A percentile compares a stretch with the other conserved stretches of the same genome.
Conservation (phyloP, 2,888 invertebrate species). For the Polyploca ridens region DNA sequence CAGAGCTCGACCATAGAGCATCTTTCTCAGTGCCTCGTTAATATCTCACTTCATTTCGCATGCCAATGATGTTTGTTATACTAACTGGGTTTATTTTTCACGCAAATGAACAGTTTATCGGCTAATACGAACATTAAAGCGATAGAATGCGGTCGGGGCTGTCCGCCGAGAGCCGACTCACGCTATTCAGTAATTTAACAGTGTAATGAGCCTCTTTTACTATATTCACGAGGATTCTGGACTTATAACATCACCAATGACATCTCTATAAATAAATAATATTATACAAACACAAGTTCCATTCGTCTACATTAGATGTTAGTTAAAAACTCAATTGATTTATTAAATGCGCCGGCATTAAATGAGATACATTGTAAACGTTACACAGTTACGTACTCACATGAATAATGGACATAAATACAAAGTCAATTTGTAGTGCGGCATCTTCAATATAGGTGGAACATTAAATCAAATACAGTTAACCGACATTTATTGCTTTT, state of each 20-base stretch:
- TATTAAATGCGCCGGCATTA: slow-evolving; percentile 51
- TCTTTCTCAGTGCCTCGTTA: slow-evolving; percentile 34
- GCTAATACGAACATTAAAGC: slow-evolving; percentile 60
- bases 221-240: slow-evolving; percentile 36
- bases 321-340: slow-evolving; percentile 44
- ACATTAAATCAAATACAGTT: slow-evolving; percentile 64
- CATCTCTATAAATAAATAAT: slow-evolving; percentile 8
- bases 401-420: slow-evolving; percentile 54
- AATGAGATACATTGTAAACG: slow-evolving; percentile 52
- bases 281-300: neutral
- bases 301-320: neutral
- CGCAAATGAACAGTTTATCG: slow-evolving; percentile 65
- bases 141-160: slow-evolving; percentile 56
- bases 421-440: slow-evolving; percentile 60
- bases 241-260: slow-evolving; percentile 31
- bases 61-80: slow-evolving; percentile 59
- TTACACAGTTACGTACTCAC: slow-evolving; percentile 36
- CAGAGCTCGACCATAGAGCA: slow-evolving; percentile 11
- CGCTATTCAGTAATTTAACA: slow-evolving; percentile 70
- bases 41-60: slow-evolving; percentile 54
- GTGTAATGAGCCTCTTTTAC: slow-evolving; percentile 57
- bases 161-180: slow-evolving; percentile 46
- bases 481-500: slow-evolving; percentile 70
- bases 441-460: slow-evolving; percentile 60
- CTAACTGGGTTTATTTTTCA: slow-evolving; percentile 67